Evolutionary conservation across 2,888 invertebrate genomes (phyloP).

Genomic region (Autographa pulchrina): DNA sequence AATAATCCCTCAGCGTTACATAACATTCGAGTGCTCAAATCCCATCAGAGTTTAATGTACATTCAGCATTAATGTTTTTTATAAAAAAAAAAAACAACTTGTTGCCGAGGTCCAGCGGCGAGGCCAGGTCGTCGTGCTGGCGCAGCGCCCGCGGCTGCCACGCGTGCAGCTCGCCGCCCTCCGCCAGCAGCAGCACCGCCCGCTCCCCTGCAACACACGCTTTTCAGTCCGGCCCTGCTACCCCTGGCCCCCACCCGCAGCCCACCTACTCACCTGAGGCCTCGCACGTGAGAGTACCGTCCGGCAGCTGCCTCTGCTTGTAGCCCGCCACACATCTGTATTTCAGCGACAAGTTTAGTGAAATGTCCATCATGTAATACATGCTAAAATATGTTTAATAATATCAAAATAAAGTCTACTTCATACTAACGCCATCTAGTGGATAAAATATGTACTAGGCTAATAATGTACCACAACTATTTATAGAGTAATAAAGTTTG

Average conservation of each 20-base stretch:
- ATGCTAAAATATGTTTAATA: too few species aligned
- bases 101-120: slow-evolving; percentile 88
- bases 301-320: slow-evolving; percentile 83
- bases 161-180: slow-evolving; percentile 89
- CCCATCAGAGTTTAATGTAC: too few species aligned
- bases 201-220: slow-evolving; percentile 81
- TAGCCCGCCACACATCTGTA: slow-evolving; percentile 92
- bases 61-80: too few species aligned
- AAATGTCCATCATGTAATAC: too few species aligned
- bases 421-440: too few species aligned
- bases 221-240: slow-evolving; percentile 66
- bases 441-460: too few species aligned
- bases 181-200: slow-evolving; percentile 91
- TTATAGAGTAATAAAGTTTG: too few species aligned
- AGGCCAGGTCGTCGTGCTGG: slow-evolving; percentile 55
- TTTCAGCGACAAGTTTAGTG: not conserved
- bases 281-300: slow-evolving; percentile 83
- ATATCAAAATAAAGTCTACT: too few species aligned
- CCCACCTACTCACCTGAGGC: slow-evolving; percentile 80
- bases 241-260: slow-evolving; percentile 60
- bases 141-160: slow-evolving; percentile 90
- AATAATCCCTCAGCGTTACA: slow-evolving; percentile 82
- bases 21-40: slow-evolving; percentile 76
- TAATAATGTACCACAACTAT: too few species aligned
- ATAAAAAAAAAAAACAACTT: slow-evolving; percentile 69